These are phyloP conservation scores for Metalampra italica DNA, from an alignment of 2,888 invertebrate species.

Conservation along the genomic window DNA sequence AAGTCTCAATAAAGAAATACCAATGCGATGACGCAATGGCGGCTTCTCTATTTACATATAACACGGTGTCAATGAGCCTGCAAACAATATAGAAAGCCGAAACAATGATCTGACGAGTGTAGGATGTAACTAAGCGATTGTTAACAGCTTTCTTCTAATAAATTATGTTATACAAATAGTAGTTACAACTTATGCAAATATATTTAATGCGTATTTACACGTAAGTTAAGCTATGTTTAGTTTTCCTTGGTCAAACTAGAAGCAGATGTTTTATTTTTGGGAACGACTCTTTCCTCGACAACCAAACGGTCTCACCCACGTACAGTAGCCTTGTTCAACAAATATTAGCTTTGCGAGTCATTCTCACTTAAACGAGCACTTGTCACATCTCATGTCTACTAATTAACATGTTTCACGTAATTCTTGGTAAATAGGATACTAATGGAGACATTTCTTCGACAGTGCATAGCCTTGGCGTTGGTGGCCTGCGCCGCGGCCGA, in stretches of 20 bases:
- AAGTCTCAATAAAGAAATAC: slow-evolving; percentile 10
- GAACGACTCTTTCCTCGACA: no score
- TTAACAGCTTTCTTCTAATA: background rate
- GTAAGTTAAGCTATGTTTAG: no score
- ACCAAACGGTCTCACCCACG: no score
- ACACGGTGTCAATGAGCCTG: slow-evolving; percentile 22
- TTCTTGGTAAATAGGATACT: background rate
- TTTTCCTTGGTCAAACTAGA: no score
- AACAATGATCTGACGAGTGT: slow-evolving; percentile 13
- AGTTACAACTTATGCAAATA: no score
- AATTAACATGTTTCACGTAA: no score
- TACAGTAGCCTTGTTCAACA: no score
- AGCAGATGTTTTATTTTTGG: no score
- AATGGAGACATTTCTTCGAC: slow-evolving; percentile 38
- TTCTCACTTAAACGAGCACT: background rate
- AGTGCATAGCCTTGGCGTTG: slow-evolving; percentile 91
- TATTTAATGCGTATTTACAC: no score
- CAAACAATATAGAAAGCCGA: slow-evolving; percentile 26
- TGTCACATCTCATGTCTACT: background rate
- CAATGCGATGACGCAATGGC: slow-evolving; percentile 17
- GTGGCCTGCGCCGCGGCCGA: slow-evolving; percentile 86
- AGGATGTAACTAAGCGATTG: background rate
- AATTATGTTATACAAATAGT: background rate
- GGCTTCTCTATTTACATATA: slow-evolving; percentile 26
- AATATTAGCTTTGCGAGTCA: no score